Conservation (phyloP, 2,113 vertebrate species). For the Machaerirhynchus nigripectus region DNA sequence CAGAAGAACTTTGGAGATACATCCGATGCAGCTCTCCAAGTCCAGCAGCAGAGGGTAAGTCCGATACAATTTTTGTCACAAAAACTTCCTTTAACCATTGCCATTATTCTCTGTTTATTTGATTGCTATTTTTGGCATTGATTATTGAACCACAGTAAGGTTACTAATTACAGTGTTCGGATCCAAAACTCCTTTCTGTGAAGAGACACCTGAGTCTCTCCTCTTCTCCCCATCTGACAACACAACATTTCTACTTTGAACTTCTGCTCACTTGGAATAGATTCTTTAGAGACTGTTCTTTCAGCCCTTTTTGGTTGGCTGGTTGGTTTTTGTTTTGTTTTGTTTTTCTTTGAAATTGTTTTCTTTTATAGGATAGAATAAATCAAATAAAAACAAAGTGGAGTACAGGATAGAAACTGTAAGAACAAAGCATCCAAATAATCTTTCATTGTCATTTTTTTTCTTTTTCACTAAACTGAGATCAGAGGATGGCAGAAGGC, state of each 20-base stretch:
- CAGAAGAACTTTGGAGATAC: background rate
- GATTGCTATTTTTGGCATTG: background rate
- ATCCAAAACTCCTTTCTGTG: background rate
- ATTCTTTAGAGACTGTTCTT: background rate
- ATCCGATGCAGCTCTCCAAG: background rate
- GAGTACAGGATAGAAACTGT: background rate
- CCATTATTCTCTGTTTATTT: background rate
- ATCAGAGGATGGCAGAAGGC: background rate
- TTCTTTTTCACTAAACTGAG: background rate
- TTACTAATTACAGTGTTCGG: background rate
- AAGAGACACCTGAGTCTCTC: background rate
- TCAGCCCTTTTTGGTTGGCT: background rate
- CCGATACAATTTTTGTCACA: background rate
- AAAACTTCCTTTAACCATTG: background rate
- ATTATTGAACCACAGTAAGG: background rate
- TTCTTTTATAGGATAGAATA: background rate
- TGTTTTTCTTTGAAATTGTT: background rate
- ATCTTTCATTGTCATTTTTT: background rate
- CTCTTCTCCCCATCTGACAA: background rate
- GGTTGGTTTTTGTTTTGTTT: background rate
- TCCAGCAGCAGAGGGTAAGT: background rate
- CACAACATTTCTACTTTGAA: background rate
- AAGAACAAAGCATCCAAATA: background rate
- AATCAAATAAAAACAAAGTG: background rate
- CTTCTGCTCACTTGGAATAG: background rate